These are phyloP conservation scores for Heterodera schachtii DNA, from an alignment of 1,140 invertebrate genomes.

Conservation along the genomic window DNA sequence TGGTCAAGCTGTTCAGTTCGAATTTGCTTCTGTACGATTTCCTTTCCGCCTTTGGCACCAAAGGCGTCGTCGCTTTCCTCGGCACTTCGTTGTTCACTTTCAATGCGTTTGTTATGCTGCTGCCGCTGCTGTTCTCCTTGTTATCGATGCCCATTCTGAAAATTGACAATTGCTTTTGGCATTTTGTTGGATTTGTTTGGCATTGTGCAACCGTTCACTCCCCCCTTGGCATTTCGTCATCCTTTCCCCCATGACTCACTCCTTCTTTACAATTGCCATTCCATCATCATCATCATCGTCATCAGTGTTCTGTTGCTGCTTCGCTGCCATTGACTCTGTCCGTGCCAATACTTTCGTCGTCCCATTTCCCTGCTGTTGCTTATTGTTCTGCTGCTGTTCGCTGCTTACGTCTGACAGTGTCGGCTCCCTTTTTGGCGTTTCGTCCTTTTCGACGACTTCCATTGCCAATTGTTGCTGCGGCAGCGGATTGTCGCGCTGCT, in stretches of 20 bases:
- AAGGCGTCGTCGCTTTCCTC: not conserved
- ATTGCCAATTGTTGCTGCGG: too few species aligned
- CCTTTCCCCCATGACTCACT: not conserved
- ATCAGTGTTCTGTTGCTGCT: not conserved
- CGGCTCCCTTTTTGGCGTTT: too few species aligned
- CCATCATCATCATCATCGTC: not conserved
- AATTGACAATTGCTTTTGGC: not conserved
- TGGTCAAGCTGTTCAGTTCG: slow-evolving; percentile 5
- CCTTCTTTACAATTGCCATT: not conserved
- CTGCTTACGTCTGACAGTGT: too few species aligned
- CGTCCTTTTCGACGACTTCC: too few species aligned
- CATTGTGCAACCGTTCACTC: not conserved
- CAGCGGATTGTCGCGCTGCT: too few species aligned
- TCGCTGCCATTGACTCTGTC: not conserved
- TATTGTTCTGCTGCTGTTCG: too few species aligned
- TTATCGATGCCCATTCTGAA: slow-evolving; percentile 11
- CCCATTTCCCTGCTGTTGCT: too few species aligned
- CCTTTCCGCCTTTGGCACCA: not conserved
- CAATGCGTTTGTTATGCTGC: not conserved
- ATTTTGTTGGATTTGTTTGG: not conserved
- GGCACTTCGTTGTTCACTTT: not conserved
- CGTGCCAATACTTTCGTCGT: not conserved
- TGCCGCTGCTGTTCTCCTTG: slow-evolving; percentile 33
- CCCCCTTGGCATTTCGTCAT: not conserved
- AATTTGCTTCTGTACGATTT: not conserved